Evolutionary conservation across 2,888 invertebrate species (phyloP).

Genomic region (Zaprionus obscuricornis): DNA sequence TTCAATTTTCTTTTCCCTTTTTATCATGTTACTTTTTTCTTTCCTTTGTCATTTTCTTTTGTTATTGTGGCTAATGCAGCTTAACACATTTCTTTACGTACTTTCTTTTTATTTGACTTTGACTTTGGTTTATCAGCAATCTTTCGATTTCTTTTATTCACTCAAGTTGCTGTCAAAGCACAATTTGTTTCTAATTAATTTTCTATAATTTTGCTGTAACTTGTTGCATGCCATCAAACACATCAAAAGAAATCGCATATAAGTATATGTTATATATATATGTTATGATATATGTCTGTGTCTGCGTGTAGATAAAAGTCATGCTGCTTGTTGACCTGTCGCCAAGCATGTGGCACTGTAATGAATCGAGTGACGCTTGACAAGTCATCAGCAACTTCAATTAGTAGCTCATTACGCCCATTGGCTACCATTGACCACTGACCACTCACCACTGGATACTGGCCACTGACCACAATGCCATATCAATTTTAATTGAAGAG

Average conservation of each 20-base stretch:
- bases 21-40: no score
- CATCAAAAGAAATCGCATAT: neutral
- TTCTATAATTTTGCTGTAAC: slow-evolving; percentile 14
- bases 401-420: slow-evolving; percentile 38
- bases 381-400: slow-evolving; percentile 22
- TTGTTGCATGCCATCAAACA: slow-evolving; percentile 41
- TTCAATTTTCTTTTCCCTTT: no score
- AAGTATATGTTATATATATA: neutral
- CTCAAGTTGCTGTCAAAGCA: no score
- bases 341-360: slow-evolving; percentile 1
- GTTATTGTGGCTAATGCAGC: no score
- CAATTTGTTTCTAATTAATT: no score
- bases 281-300: neutral
- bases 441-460: slow-evolving; percentile 26
- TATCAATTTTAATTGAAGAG: slow-evolving; percentile 48
- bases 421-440: slow-evolving; percentile 23
- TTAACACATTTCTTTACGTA: no score
- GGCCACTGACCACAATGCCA: slow-evolving; percentile 7
- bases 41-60: no score
- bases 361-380: slow-evolving; percentile 15
- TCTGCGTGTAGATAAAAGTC: neutral
- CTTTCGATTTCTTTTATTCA: no score
- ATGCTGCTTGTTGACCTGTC: neutral
- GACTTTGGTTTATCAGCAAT: no score
- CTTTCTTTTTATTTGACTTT: no score